These are phyloP conservation scores for Sycobia sp. DNA, from an alignment of 1,140 invertebrate species.

Conservation along the genomic window DNA sequence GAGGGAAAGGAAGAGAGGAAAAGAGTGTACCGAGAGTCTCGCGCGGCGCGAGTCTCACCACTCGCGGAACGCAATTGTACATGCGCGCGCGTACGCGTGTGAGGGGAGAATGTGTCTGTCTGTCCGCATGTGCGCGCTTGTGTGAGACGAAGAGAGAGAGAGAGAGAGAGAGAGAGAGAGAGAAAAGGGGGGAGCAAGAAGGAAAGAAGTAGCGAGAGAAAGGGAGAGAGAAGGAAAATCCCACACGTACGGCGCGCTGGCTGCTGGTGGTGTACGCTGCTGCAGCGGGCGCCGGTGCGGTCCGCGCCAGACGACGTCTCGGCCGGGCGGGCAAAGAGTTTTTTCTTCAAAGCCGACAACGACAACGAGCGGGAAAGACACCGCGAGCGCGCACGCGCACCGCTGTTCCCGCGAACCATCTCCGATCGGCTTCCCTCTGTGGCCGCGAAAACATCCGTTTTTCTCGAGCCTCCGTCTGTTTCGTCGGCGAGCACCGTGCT, in stretches of 20 bases:
- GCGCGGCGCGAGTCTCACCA: slow-evolving; percentile 8
- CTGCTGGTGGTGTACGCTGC: not conserved
- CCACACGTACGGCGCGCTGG: not conserved
- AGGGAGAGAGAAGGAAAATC: slow-evolving; percentile 11
- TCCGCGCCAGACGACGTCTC: slow-evolving; percentile 1
- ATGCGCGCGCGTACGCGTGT: slow-evolving; percentile 12
- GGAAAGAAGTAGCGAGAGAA: too few relatives aligned
- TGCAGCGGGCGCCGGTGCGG: slow-evolving; percentile 10
- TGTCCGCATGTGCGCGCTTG: not conserved
- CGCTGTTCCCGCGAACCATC: not conserved
- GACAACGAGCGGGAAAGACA: not conserved
- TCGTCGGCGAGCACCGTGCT: too few relatives aligned
- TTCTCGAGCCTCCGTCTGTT: too few relatives aligned
- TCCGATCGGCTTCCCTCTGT: not conserved
- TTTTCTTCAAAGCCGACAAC: slow-evolving; percentile 14
- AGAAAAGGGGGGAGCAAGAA: too few relatives aligned
- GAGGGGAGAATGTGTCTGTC: slow-evolving; percentile 11
- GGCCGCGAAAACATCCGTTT: too few relatives aligned
- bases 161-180: slow-evolving; percentile 12
- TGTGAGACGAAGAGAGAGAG: not conserved
- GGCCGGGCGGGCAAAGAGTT: slow-evolving; percentile 7
- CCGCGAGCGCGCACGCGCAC: not conserved
- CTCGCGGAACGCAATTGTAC: slow-evolving; percentile 30
- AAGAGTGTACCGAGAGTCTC: slow-evolving; percentile 27
- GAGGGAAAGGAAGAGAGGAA: slow-evolving; percentile 1